phyloP scores from a whole-genome alignment of 2,113 vertebrate genomes.

The Rousettus leschenaultii region DNA sequence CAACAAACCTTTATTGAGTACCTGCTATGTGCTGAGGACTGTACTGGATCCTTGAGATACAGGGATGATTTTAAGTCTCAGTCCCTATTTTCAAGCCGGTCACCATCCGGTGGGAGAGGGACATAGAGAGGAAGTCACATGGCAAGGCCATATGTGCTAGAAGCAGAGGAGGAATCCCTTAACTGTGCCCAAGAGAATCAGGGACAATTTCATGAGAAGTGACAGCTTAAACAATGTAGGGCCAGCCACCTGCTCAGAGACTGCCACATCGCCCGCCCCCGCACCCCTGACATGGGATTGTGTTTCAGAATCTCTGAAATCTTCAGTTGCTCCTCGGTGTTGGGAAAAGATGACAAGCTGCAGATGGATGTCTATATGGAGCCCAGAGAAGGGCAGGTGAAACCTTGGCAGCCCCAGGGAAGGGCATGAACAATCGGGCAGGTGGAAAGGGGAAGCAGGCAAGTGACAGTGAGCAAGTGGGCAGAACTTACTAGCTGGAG shows the following conservation, averaged over 20 bases:
- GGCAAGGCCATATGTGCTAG: neutral
- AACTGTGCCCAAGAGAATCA: neutral
- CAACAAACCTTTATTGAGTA: neutral
- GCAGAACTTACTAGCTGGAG: neutral
- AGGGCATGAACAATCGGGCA: neutral
- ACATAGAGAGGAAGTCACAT: accelerated
- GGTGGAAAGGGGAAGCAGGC: neutral
- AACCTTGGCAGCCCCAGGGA: neutral
- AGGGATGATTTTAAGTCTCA: neutral
- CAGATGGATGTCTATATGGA: neutral
- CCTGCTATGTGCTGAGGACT: neutral
- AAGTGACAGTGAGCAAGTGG: neutral
- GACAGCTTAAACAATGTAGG: neutral
- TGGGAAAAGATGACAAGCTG: neutral
- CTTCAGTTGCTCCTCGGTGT: neutral
- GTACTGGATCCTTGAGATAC: neutral
- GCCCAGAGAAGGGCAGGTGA: neutral
- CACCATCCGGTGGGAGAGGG: neutral
- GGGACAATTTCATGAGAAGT: neutral
- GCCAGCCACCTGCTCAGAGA: neutral
- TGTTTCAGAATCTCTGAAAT: neutral
- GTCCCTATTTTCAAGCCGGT: neutral
- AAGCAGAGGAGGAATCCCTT: neutral
- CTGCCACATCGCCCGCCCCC: neutral
- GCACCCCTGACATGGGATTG: neutral